Conservation (phyloP, 2,888 invertebrate species). For the Synergus umbraculus region DNA sequence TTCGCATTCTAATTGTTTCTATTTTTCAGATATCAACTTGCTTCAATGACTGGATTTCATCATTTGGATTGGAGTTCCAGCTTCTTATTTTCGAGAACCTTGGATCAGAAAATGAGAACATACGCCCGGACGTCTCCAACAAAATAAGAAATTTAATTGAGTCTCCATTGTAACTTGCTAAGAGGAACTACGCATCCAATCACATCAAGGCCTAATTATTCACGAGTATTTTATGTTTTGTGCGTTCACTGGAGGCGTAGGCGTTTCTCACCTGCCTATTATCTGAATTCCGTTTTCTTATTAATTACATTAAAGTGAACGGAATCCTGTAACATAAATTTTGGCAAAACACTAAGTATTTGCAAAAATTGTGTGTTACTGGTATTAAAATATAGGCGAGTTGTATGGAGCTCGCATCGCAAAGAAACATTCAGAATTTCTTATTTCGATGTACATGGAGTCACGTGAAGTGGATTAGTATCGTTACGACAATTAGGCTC, state of each 20-base stretch:
- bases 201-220: neutral
- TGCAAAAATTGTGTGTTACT: conserved; percentile 33
- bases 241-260: conserved; percentile 31
- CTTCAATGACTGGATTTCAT: neutral
- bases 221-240: conserved; percentile 32
- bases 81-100: neutral
- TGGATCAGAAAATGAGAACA: neutral
- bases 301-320: conserved; percentile 1
- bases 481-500: conserved; percentile 50
- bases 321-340: conserved; percentile 20
- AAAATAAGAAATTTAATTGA: conserved; percentile 21
- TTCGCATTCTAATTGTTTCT: conserved; percentile 19
- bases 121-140: neutral
- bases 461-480: conserved; percentile 61
- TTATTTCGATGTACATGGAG: conserved; percentile 47
- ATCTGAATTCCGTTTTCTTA: neutral
- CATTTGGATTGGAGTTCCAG: neutral
- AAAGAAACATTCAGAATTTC: conserved; percentile 33
- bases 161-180: conserved; percentile 2
- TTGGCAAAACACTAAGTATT: conserved; percentile 34
- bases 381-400: conserved; percentile 39
- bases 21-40: neutral
- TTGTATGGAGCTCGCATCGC: conserved; percentile 23
- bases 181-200: conserved; percentile 18
- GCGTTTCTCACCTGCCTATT: neutral